Base-by-base conservation (phyloP, 2,113 vertebrate species). In the Spilogale gracilis region DNA sequence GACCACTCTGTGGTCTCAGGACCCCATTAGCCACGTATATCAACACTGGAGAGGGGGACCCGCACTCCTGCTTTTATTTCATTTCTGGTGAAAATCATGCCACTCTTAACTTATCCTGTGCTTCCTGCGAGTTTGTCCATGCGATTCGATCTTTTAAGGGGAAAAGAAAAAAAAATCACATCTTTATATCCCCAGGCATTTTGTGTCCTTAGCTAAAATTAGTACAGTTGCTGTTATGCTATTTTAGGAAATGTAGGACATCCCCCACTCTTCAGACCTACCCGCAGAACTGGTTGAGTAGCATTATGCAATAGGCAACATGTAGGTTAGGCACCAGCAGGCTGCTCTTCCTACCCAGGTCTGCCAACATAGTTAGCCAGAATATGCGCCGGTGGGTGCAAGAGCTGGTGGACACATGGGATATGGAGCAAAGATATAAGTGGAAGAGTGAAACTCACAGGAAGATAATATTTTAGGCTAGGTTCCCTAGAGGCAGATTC, bases 191-290 rank as follows among this genome's bases (percentile, higher is more conserved):
- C 61, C 56, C 32, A 91, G 58, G 43, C 58, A 94, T 90, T 95
- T 87, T 89, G 4, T 96, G 60, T 80, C 56, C 76, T 95, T 52
- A 92, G 91, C 30, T 96, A 85, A 96, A 92, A 97, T 90, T 90
- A 97, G 90, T 48, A 20, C 16, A 56, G 2, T 80, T 84, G 48
- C 63, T 91, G 43, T 30, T 78, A 30, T 61, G 52, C 83, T 96
- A 81, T 94, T 94, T 96, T 93, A 87, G 25, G 92, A 69, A 92
- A 89, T n/a, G 0, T 25, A 94, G 83, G 79, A 48, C 76, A 74
- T 10, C 23, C 18, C 20, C 80, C 6, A 1, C 50, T 84, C 86
- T 69, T 89, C 54, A 94, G 63, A 90, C 4, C 13, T 16, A 54
- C 6, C 8, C 10, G 18, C 69, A 90, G 82, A 87, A 21, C 43